Evolutionary conservation across 2,888 invertebrate genomes (phyloP), one percentile per base, ranked within the genome.

Genomic region (Ectemnius continuus): DNA sequence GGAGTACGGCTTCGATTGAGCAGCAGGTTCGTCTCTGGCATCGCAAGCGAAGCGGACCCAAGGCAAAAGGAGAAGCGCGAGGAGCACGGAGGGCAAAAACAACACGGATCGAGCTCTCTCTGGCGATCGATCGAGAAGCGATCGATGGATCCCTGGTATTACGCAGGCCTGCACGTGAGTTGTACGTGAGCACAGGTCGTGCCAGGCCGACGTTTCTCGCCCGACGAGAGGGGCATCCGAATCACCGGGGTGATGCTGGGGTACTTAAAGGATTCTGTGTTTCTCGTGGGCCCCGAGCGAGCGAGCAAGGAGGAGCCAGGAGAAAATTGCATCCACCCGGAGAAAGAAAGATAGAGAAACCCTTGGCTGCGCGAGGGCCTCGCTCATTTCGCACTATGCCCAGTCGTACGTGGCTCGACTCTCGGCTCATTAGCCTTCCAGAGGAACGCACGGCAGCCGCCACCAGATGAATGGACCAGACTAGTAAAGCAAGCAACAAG

Each of bases 111-210:
- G 76, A 80, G 76, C 81, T 78, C 36, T 36, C 36, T 36, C 82
- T n/a, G n/a, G 83, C 83, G 85, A 85, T 86, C 85, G 88, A 79
- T 85, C 80, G 70, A 63, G 28, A 47, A 69, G 61, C 70, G 76
- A 75, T 85, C 86, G 84, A 84, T 84, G 85, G 86, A 85, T 88
- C 87, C 84, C 89, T 89, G 89, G 89, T 89, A 89, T 89, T 89
- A 89, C 89, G 89, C 89, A 87, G 88, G 85, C 86, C 86, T 86
- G 88, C 83, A 83, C 86, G 84, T 80, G 85, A 82, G 84, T 71
- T 64, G 78, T 87, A 87, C 87, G 87, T 87, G 87, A 87, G 86
- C 63, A 79, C 78, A 75, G 60, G 73, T 64, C 67, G 69, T 70
- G 65, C 62, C 70, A 70, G 61, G 61, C 64, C 62, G 61, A 48